Base-by-base conservation (phyloP, 2,888 invertebrate genomes). In the Eupithecia vulgata region DNA sequence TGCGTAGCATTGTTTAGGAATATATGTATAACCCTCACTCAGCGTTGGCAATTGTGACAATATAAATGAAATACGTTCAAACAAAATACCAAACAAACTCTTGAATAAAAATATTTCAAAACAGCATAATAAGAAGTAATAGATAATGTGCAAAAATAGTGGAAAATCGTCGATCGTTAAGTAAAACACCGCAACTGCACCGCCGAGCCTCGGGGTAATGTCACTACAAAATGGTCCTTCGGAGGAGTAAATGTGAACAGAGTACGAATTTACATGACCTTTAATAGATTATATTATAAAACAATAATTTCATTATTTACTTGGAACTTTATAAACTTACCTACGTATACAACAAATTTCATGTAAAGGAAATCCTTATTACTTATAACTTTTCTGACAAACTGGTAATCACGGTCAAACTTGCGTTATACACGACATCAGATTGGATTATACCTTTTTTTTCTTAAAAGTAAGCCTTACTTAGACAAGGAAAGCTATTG, bases 141-240 rank as follows among this genome's bases (percentile, higher is more conserved):
- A 45, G 42, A 69, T 67, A 25, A 25, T 40, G 7, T 62, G 25
- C 61, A 68, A 74, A 77, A 67, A 68, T 66, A 65, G 62, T 64
- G 62, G 52, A 71, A 75, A 74, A 75, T 71, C 40, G 68, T 73
- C 48, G 69, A 70, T 80, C 74, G 78, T 80, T 83, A 79, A 75
- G 72, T 67, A 74, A 71, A 75, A 78, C 73, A 34, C 61, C 15
- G 71, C 68, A 77, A 77, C 79, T 75, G 75, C 65, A 76, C 72
- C 79, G 77, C 76, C 72, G 52, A 68, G 68, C 83, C 82, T 70
- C 74, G 72, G 79, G 84, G 75, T 75, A 79, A 76, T 81, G 81
- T 82, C 84, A 82, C 83, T 81, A 81, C 82, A 81, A 71, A 74
- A 74, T 40, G 68, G 59, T 66, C n/a, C 21, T 1, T 25, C 10